phyloP scores from a whole-genome alignment of 2,113 vertebrate species.

The Seriola aureovittata region DNA sequence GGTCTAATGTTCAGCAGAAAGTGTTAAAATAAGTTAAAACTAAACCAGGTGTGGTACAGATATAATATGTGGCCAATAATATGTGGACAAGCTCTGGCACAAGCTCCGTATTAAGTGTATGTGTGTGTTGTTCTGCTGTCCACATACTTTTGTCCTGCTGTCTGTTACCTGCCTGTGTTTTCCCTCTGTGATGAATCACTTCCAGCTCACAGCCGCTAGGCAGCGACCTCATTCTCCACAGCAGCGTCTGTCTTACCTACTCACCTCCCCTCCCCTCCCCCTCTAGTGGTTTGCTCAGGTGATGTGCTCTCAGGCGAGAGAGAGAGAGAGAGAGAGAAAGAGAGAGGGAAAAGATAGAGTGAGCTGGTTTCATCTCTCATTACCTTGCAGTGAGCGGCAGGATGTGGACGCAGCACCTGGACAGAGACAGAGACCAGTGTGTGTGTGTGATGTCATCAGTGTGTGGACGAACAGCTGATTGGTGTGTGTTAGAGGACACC shows the following conservation, averaged over 20 bases:
- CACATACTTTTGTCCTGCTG: conserved; percentile 4
- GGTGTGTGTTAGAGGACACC: background rate
- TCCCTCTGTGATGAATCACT: conserved; percentile 52
- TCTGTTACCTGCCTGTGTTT: background rate
- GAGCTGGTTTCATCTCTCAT: conserved; percentile 78
- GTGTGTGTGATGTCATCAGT: background rate
- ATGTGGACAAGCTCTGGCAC: background rate
- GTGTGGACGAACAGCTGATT: background rate
- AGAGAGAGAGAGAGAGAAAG: conserved; percentile 43
- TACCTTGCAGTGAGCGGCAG: conserved; percentile 77
- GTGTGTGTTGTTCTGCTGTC: conserved; percentile 65
- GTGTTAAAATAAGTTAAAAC: too few species aligned
- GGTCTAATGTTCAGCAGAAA: too few species aligned
- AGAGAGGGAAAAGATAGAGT: conserved; percentile 33
- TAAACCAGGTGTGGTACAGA: too few species aligned
- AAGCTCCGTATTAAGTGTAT: background rate
- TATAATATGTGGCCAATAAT: background rate
- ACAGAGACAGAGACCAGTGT: background rate
- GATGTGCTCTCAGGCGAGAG: conserved; percentile 76
- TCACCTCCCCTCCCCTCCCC: conserved; percentile 19
- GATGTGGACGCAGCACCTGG: conserved; percentile 69
- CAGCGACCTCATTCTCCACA: conserved; percentile 84
- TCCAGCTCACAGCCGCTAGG: conserved; percentile 73
- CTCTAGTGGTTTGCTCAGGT: conserved; percentile 82
- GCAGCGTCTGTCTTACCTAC: conserved; percentile 70